Evolutionary conservation across 2,797 vertebrate species (phyloP), one percentile per base, ranked within the genome.

Genomic region (Sebastes kiyomatsui): DNA sequence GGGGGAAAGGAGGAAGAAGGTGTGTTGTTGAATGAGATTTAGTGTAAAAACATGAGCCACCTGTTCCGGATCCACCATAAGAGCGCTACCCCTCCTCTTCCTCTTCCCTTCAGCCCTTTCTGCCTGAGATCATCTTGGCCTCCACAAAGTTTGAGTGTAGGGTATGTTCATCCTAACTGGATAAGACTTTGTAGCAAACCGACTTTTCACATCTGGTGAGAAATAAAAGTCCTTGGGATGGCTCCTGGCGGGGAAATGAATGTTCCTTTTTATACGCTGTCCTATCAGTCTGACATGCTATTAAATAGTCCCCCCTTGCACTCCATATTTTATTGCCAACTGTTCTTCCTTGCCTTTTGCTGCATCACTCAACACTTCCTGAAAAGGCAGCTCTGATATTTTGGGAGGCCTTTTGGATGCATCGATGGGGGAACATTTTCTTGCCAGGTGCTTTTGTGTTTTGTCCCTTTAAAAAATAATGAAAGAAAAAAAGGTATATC

Each of bases 1-100:
- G 23, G 52, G 35, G 32, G 42, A 11, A 14, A 14, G 12, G 59
- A 59, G 58, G 56, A 52, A 55, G 58, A 61, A 28, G 59, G 66
- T 18, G 28, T 30, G 58, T 28, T 75, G 65, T 64, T 67, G 33
- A 64, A 79, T 68, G 64, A 68, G 52, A 67, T 74, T 90, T 78
- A 56, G 77, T 77, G 62, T 65, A 83, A 89, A 86, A 92, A 83
- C 85, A 89, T 23, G 66, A 87, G 79, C 75, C 85, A 91, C 91
- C 87, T 91, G 91, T 80, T 93, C 69, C 65, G 38, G 55, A 84
- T 87, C 79, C 71, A 61, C 68, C 65, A 56, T 66, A 64, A 54
- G 60, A 74, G 56, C 33, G 2, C 38, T 6, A 42, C 25, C 42
- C 49, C 60, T n/a, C 60, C 56, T 59, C 56, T 28, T 59, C 72